Evolutionary conservation across 2,888 invertebrate species (phyloP), one percentile per base, ranked within the genome.

Genomic region (Sphecodes monilicornis): DNA sequence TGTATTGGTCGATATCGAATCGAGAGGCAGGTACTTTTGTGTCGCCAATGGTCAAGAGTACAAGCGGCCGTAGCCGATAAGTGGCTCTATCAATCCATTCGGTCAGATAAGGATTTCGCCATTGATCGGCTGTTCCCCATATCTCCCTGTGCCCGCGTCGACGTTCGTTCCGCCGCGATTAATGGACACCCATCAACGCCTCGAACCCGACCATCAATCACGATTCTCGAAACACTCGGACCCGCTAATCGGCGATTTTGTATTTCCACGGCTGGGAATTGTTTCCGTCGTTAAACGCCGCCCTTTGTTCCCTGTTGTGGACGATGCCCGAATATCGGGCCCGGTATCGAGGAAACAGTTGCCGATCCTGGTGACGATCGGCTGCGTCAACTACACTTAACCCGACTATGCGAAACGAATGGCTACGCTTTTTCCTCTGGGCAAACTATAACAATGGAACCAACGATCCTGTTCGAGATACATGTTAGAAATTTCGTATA

Each of bases 121-220:
- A 93, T 93, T 92, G 93, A 93, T 93, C 91, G 92, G 36, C 84
- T 85, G 84, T 86, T 89, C 89, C 89, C 91, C 91, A 91, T 91
- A 88, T 85, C 88, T 82, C 88, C 89, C 85, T 82, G 78, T 71
- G 46, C 71, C 64, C 29, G 64, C 80, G 80, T 78, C 75, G 90
- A 82, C 87, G 89, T 92, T 92, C 92, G 92, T 91, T 91, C 86
- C 88, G 85, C 91, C 86, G 91, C 92, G 93, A 94, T 94, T 94
- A 94, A 94, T 94, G 94, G 94, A 90, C 91, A 91, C 91, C 92
- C 91, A 94, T 93, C 93, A 93, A 91, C 92, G 87, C 87, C 89
- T 89, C 85, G 89, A 87, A 86, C 89, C 66, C 11, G 80, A 76
- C 90, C 87, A 93, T 94, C 92, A 93, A 93, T 94, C 93, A 93